Base-by-base conservation (phyloP, 2,113 vertebrate genomes). In the Pseudorhombus dupliciocellatus region DNA sequence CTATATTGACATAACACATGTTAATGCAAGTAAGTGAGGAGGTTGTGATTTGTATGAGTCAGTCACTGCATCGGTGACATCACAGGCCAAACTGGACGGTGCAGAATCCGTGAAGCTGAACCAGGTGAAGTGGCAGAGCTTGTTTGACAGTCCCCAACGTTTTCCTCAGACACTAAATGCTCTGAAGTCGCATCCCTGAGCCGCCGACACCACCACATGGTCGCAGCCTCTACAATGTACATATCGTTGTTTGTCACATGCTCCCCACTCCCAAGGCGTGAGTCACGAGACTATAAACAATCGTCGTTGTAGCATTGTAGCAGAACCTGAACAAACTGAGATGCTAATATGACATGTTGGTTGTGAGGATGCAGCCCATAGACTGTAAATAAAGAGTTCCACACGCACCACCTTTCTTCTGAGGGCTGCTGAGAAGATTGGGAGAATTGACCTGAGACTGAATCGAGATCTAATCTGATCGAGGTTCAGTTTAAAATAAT, bases 111-210 rank as follows among this genome's bases (percentile, higher is more conserved):
- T 87, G 86, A 37, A 10, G 85, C 72, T 73, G 26, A 83, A 79
- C 83, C 82, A 71, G 85, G 84, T 80, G 72, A 87, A n/a, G 83
- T 84, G 76, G 89, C 24, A 75, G 83, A 90, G 86, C 85, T 84
- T 42, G 88, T 90, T 91, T 79, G 20, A 16, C 76, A 51, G 61
- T 84, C 62, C 86, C 81, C 66, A 81, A 84, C 59, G 55, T 60
- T 72, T 87, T 74, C 66, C 52, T 66, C 12, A 52, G 76, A 84
- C 89, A 88, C 86, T 79, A 73, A 64, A 68, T 2, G 54, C 66
- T 80, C 54, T 71, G 34, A 77, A 79, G 75, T 79, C 73, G 56
- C 24, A 42, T 63, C 73, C 15, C 18, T 15, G 5, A 63, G 26
- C 1, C 21, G 75, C 70, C 28, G 66, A 21, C 46, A 5, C n/a